Percentiles rank a stretch among this genome's conserved stretches.
phyloP scores from a whole-genome alignment of 2,888 invertebrate species.

The Taphrorychus bicolor region DNA sequence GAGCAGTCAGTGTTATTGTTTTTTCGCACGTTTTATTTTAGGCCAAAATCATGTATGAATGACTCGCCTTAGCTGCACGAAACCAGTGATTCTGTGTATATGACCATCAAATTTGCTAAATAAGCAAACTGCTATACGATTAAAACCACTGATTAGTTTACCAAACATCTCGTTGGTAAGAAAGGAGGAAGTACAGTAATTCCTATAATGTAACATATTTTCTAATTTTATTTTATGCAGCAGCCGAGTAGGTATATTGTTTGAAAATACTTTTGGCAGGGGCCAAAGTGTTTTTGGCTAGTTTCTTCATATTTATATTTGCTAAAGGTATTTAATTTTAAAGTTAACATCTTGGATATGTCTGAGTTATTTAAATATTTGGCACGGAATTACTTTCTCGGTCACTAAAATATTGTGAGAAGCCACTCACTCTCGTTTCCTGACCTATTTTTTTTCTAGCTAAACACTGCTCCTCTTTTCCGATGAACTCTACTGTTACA shows the following conservation, averaged over 20 bases:
- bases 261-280: slow-evolving; percentile 1
- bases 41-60: too few species aligned
- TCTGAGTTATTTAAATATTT: slow-evolving; percentile 31
- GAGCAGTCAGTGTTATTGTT: background rate
- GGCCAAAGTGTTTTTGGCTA: background rate
- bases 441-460: slow-evolving; percentile 34
- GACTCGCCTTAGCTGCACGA: too few species aligned
- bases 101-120: too few species aligned
- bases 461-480: slow-evolving; percentile 9
- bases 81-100: too few species aligned
- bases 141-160: too few species aligned
- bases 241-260: too few species aligned
- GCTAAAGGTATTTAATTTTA: slow-evolving; percentile 25
- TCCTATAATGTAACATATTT: background rate
- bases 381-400: slow-evolving; percentile 20
- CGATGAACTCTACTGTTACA: background rate
- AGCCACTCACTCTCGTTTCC: slow-evolving; percentile 20
- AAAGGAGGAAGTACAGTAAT: background rate
- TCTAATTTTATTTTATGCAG: background rate
- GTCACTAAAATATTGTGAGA: slow-evolving; percentile 28
- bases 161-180: too few species aligned
- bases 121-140: too few species aligned
- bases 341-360: slow-evolving; percentile 17
- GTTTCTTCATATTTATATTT: slow-evolving; percentile 11
- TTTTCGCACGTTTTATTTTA: slow-evolving; percentile 2